A percentile compares a stretch with the other conserved stretches of the same genome.
phyloP scores from a whole-genome alignment of 1,140 invertebrate genomes.

The Pseudomyrmex concolor region DNA sequence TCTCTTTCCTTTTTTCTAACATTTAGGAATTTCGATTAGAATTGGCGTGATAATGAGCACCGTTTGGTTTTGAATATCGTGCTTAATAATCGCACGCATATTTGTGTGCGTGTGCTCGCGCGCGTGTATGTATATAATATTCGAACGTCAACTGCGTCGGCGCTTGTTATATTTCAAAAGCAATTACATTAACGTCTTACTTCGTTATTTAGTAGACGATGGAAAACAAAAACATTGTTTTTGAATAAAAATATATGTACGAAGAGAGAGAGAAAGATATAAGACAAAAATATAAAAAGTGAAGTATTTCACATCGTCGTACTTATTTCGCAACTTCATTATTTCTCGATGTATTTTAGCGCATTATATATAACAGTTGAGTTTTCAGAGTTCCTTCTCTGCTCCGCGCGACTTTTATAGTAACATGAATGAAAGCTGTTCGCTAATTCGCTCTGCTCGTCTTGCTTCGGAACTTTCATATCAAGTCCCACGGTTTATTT shows the following conservation, averaged over 20 bases:
- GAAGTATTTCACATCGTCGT: too few relatives aligned
- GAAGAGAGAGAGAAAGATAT: neutral
- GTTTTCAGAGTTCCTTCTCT: neutral
- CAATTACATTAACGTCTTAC: constrained; percentile 6
- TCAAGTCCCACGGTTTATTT: constrained; percentile 51
- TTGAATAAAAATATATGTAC: too few relatives aligned
- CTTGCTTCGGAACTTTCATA: constrained; percentile 28
- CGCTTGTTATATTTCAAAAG: neutral
- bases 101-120: too few relatives aligned
- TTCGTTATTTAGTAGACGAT: too few relatives aligned
- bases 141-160: too few relatives aligned
- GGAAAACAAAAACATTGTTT: too few relatives aligned
- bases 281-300: too few relatives aligned
- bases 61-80: neutral
- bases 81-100: neutral
- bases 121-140: too few relatives aligned
- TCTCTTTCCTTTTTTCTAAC: too few relatives aligned
- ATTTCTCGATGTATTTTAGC: too few relatives aligned
- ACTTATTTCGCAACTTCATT: too few relatives aligned
- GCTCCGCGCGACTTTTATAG: neutral
- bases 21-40: constrained; percentile 30
- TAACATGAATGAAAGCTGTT: constrained; percentile 38
- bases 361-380: neutral
- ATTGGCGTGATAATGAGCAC: neutral
- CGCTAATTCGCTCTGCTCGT: constrained; percentile 32